These are phyloP conservation scores for Microctenopoma steveboyesi DNA, from an alignment of 2,797 vertebrate genomes.

Conservation along the genomic window DNA sequence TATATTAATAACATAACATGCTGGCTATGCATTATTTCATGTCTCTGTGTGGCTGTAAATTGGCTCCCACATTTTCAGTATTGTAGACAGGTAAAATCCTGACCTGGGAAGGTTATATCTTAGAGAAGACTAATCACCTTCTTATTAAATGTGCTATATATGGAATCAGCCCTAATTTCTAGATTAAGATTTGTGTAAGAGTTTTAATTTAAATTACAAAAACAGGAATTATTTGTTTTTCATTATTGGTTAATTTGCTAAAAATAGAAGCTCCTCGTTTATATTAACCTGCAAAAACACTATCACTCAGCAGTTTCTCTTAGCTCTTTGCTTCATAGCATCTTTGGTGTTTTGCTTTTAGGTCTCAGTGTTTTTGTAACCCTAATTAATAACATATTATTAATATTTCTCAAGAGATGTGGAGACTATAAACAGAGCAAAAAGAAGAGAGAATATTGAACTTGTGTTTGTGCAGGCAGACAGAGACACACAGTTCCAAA, in stretches of 20 bases:
- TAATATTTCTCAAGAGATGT: too few species aligned
- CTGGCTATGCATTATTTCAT: constrained; percentile 23
- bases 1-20: constrained; percentile 14
- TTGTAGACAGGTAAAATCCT: neutral
- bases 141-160: too few species aligned
- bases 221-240: neutral
- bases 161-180: neutral
- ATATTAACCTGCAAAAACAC: neutral
- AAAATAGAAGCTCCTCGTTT: neutral
- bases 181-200: neutral
- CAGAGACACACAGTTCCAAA: neutral
- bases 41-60: neutral
- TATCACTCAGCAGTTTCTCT: neutral
- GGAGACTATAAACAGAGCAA: too few species aligned
- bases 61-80: neutral
- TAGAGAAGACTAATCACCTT: neutral
- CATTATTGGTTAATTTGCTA: neutral
- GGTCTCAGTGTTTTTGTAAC: too few species aligned
- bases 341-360: neutral
- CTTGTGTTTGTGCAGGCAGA: too few species aligned
- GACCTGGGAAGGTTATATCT: neutral
- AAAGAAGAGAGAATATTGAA: too few species aligned
- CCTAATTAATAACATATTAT: too few species aligned
- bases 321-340: neutral
- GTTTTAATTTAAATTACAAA: constrained; percentile 3